These are phyloP conservation scores for Drosophila lutescens DNA, from an alignment of 2,888 invertebrate species.

Conservation along the genomic window DNA sequence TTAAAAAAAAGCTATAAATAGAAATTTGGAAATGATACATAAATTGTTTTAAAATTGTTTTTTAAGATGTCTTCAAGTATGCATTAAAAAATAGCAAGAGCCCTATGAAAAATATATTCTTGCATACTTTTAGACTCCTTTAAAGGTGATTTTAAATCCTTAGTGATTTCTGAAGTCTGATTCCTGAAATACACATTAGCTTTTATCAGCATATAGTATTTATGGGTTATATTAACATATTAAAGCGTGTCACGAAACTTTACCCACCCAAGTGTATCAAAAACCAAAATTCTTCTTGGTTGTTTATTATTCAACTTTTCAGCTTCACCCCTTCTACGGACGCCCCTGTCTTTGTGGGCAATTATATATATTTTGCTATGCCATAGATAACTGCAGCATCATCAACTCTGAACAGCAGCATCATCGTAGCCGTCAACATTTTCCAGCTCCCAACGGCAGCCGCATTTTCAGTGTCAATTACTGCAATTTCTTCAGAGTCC, in stretches of 20 bases:
- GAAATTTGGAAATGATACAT: neutral
- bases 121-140: neutral
- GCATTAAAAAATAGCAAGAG: neutral
- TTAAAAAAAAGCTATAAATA: too few species aligned
- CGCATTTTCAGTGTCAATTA: slow-evolving; percentile 68
- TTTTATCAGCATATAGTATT: too few species aligned
- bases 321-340: slow-evolving; percentile 1
- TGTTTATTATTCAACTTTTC: neutral
- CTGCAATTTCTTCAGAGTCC: slow-evolving; percentile 42
- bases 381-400: slow-evolving; percentile 55
- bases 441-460: slow-evolving; percentile 38
- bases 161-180: too few species aligned
- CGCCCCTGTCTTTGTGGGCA: slow-evolving; percentile 24
- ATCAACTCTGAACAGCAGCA: slow-evolving; percentile 41
- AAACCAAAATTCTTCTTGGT: neutral
- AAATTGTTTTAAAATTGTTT: neutral
- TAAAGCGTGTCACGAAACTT: too few species aligned
- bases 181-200: too few species aligned
- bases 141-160: too few species aligned
- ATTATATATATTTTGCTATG: slow-evolving; percentile 55
- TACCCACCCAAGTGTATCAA: neutral
- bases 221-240: too few species aligned
- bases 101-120: too few species aligned
- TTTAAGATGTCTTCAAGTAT: neutral
- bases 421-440: slow-evolving; percentile 32